Conservation (phyloP, 2,797 vertebrate genomes). For the Heterohyrax brucei region DNA sequence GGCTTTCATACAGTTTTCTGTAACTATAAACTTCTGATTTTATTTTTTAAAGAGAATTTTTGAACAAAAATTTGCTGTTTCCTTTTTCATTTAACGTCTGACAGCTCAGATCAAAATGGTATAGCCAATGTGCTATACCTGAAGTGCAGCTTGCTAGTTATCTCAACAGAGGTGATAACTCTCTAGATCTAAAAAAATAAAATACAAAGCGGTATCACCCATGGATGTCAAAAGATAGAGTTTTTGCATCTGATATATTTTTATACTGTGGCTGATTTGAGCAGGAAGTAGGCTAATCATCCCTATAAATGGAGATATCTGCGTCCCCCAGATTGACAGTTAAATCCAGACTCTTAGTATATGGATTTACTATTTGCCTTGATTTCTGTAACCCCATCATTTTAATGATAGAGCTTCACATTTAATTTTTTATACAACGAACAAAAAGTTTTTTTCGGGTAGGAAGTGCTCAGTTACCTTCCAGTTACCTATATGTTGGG, state of each 20-base stretch:
- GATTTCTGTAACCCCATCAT: not conserved
- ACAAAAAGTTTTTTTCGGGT: not conserved
- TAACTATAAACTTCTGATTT: not conserved
- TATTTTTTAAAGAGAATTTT: constrained; percentile 43
- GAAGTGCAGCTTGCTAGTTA: not conserved
- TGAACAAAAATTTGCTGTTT: not conserved
- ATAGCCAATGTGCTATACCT: not conserved
- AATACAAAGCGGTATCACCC: not conserved
- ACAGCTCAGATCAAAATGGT: not conserved
- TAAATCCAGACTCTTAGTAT: not conserved
- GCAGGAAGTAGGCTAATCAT: not conserved
- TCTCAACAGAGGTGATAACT: not conserved
- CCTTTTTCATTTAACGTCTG: not conserved
- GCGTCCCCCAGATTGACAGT: not conserved
- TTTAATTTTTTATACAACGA: not conserved
- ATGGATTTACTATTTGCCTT: not conserved
- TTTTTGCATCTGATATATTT: not conserved
- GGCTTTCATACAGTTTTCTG: not conserved
- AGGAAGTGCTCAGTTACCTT: not conserved
- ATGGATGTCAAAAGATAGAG: not conserved
- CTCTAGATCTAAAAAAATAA: constrained; percentile 27
- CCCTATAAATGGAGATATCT: not conserved
- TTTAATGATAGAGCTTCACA: not conserved
- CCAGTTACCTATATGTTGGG: not conserved
- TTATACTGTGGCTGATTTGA: not conserved